These are phyloP conservation scores for Hyperopisus bebe DNA, from an alignment of 2,113 vertebrate species.

Conservation along the genomic window DNA sequence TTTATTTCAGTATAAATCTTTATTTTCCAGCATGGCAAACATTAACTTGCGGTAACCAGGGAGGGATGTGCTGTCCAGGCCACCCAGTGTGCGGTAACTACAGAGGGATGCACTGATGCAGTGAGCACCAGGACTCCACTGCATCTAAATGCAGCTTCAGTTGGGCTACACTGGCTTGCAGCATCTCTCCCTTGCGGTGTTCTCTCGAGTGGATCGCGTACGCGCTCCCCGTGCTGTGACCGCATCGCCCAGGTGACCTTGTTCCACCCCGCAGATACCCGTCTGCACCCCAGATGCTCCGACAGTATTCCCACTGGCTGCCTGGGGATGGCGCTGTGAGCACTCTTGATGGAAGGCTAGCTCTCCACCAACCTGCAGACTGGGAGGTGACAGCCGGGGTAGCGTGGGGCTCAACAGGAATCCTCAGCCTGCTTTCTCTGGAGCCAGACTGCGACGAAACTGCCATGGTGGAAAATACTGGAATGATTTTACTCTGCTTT, in stretches of 20 bases:
- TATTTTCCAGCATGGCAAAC: neutral
- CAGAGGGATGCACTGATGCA: neutral
- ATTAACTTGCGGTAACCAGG: neutral
- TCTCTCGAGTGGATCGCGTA: neutral
- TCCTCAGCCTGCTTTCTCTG: neutral
- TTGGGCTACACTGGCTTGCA: neutral
- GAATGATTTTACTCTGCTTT: neutral
- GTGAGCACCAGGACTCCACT: neutral
- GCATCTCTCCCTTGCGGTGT: neutral
- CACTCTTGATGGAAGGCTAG: neutral
- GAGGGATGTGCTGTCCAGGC: neutral
- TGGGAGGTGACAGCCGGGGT: neutral
- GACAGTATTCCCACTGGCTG: neutral
- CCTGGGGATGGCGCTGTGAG: neutral
- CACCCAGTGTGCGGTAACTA: neutral
- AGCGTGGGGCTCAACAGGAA: neutral
- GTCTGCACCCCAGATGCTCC: neutral
- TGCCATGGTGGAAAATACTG: neutral
- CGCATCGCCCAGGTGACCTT: neutral
- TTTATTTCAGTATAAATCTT: neutral
- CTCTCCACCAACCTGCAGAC: neutral
- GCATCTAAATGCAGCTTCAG: neutral
- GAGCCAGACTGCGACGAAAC: neutral
- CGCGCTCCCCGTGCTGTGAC: neutral
- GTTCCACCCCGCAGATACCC: neutral